Percentiles rank a stretch among this genome's conserved stretches.
Conservation (phyloP, 2,888 invertebrate genomes). For the Bellardia bayeri region DNA sequence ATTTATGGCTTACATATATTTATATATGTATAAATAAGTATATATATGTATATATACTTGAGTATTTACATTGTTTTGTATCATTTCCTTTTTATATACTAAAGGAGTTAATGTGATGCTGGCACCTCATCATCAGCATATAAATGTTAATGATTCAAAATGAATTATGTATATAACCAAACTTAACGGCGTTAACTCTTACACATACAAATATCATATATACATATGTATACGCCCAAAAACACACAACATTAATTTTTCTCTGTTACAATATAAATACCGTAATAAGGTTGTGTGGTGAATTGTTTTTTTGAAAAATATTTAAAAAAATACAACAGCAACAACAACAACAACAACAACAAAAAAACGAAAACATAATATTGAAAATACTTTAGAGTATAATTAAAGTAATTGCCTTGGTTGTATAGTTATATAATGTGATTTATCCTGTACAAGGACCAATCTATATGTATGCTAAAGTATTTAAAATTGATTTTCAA, state of each 20-base stretch:
- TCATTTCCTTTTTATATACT: slow-evolving; percentile 28
- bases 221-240: slow-evolving; percentile 12
- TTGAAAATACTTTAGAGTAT: slow-evolving; percentile 71
- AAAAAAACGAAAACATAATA: slow-evolving; percentile 53
- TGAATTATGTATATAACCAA: slow-evolving; percentile 66
- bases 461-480: slow-evolving; percentile 54
- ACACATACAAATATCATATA: neutral
- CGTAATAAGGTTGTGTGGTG: slow-evolving; percentile 69
- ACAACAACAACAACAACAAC: too few relatives aligned
- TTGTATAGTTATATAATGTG: slow-evolving; percentile 63
- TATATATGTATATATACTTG: slow-evolving; percentile 28
- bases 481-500: slow-evolving; percentile 71
- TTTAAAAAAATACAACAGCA: slow-evolving; percentile 37
- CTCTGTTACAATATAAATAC: slow-evolving; percentile 64
- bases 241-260: slow-evolving; percentile 57
- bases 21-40: slow-evolving; percentile 17
- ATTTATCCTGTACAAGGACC: slow-evolving; percentile 61
- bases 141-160: slow-evolving; percentile 76
- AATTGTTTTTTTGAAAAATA: slow-evolving; percentile 55
- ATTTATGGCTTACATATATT: neutral
- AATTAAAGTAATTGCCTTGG: slow-evolving; percentile 74
- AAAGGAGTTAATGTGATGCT: slow-evolving; percentile 49
- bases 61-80: slow-evolving; percentile 51
- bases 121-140: slow-evolving; percentile 74
- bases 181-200: slow-evolving; percentile 54